These are phyloP conservation scores for Fregetta grallaria DNA, from an alignment of 2,113 vertebrate genomes.

Conservation along the genomic window DNA sequence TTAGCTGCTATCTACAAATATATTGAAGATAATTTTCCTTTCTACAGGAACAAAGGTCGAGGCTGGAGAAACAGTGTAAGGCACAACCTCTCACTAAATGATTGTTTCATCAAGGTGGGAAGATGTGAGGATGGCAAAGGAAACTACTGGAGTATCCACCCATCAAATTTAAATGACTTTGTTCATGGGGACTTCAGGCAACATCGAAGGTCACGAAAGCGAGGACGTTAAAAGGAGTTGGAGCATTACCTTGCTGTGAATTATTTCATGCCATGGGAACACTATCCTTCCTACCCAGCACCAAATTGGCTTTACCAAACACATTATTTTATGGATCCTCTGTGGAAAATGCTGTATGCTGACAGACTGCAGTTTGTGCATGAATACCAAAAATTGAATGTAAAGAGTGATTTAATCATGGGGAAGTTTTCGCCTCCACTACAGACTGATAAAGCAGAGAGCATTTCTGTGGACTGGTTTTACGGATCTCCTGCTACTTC, in stretches of 20 bases:
- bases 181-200: slow-evolving; percentile 62
- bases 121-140: slow-evolving; percentile 69
- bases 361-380: background rate
- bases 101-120: slow-evolving; percentile 69
- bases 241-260: background rate
- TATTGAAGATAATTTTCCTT: slow-evolving; percentile 68
- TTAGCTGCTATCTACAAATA: slow-evolving; percentile 73
- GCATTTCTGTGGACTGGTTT: background rate
- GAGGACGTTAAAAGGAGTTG: slow-evolving; percentile 7
- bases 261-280: background rate
- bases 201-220: slow-evolving; percentile 41
- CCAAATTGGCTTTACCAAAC: background rate
- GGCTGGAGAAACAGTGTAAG: slow-evolving; percentile 66
- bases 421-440: slow-evolving; percentile 4
- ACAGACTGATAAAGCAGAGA: background rate
- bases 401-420: background rate
- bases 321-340: background rate
- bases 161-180: slow-evolving; percentile 58
- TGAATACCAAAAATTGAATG: slow-evolving; percentile 12
- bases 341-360: slow-evolving; percentile 19
- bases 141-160: slow-evolving; percentile 69
- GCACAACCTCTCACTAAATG: slow-evolving; percentile 65
- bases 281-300: background rate
- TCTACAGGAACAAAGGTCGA: slow-evolving; percentile 50
- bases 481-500: slow-evolving; percentile 11